Evolutionary conservation across 2,888 invertebrate genomes (phyloP), one percentile per base, ranked within the genome.

Genomic region (Chrysina gloriosa): DNA sequence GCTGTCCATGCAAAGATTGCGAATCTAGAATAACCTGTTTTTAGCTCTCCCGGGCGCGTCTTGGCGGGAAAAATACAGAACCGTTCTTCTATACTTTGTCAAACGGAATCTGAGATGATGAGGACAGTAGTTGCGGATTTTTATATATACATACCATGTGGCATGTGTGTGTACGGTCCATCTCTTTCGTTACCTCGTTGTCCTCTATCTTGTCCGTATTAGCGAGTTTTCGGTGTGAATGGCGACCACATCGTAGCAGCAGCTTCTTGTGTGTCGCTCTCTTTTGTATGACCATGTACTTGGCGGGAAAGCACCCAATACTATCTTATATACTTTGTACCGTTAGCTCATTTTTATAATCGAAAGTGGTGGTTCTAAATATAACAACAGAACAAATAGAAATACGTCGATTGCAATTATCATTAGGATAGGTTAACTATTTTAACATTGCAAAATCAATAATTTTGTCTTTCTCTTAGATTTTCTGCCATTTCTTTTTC

Each of bases 11-110:
- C 72, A 70, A 76, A 76, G 76, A 78, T 75, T 74, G 50, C 61
- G 72, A 76, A 79, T 80, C 81, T 79, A 76, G 82, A 78, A 79
- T 79, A 82, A 82, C 82, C 81, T 80, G 82, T 82, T 82, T 81
- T 54, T 50, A 52, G 39, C 58, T 61, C 58, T 58, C 25, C 16
- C 6, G 58, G 39, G 25, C 75, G 36, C 63, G 66, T 65, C 69
- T 70, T 75, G 75, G 77, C 75, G 77, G 77, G 77, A 77, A 76
- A 65, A 31, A 14, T 19, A 16, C 52, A 52, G 52, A 52, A 68
- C 66, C 66, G 66, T 66, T 66, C 66, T 50, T 29, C 64, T 61
- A 16, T 27, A 61, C 42, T 64, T 64, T 64, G 50, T 71, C 48
- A 39, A 68, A 64, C 67, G 69, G 63, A 67, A 69, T 69, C 29